These are phyloP conservation scores for Oreochromis mossambicus DNA, from an alignment of 2,797 vertebrate species.

Conservation along the genomic window DNA sequence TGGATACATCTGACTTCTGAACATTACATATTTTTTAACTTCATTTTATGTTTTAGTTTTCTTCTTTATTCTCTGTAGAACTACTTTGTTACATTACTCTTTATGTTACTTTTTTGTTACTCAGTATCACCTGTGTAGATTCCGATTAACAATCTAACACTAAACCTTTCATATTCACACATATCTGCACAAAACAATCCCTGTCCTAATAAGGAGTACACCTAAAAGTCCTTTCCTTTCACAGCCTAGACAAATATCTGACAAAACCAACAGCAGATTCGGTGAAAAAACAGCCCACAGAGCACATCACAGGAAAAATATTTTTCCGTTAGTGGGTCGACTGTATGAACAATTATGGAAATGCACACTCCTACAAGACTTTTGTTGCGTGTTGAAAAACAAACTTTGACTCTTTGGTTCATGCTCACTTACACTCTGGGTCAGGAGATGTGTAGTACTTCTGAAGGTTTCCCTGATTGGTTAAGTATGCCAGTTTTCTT, in stretches of 20 bases:
- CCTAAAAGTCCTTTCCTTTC: background rate
- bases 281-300: background rate
- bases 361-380: background rate
- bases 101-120: background rate
- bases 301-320: background rate
- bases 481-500: background rate
- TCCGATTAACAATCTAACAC: background rate
- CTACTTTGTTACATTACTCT: background rate
- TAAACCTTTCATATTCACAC: background rate
- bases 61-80: background rate
- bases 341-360: background rate
- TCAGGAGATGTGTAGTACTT: background rate
- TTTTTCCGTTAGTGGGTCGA: fast-evolving
- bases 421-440: background rate
- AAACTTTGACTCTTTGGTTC: fast-evolving
- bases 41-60: background rate
- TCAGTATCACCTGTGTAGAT: background rate
- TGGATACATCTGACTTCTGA: background rate
- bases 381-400: background rate
- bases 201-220: background rate
- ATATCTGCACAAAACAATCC: background rate
- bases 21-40: background rate
- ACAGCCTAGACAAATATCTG: background rate
- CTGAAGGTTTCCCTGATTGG: background rate
- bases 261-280: background rate